Evolutionary conservation across 2,797 vertebrate genomes (phyloP).

Genomic region (Xiphorhynchus erythropygius): DNA sequence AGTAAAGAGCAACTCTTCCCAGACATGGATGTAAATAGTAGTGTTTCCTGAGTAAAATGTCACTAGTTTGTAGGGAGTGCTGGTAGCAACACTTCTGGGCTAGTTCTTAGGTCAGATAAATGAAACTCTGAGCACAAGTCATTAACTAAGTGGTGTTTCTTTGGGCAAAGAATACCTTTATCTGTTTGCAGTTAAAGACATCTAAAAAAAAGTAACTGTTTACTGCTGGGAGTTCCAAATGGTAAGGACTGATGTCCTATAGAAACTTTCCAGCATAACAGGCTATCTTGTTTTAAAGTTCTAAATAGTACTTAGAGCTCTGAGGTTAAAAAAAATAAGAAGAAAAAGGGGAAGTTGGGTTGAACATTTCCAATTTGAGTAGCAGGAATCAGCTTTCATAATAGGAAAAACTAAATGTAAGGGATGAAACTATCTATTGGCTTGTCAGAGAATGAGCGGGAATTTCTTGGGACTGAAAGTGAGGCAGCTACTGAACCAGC

Average conservation of each 20-base stretch:
- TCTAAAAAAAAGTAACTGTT: neutral
- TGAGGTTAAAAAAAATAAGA: neutral
- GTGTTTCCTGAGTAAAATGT: neutral
- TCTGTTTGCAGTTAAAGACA: neutral
- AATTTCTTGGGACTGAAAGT: neutral
- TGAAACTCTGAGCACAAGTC: neutral
- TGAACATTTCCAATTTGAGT: neutral
- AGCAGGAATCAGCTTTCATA: neutral
- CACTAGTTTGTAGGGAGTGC: neutral
- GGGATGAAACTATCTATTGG: neutral
- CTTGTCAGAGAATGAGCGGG: neutral
- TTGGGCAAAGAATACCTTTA: neutral
- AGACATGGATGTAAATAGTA: fast-evolving
- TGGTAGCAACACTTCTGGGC: neutral
- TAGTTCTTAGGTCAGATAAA: neutral
- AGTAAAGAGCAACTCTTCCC: conserved; percentile 56
- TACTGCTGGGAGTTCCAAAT: neutral
- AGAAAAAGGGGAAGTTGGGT: neutral
- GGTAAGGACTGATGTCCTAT: neutral
- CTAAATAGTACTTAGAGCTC: neutral
- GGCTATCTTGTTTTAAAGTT: neutral
- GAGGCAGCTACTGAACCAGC: neutral
- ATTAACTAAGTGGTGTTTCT: neutral
- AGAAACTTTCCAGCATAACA: neutral
- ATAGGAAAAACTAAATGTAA: neutral